Percentiles rank a stretch among this genome's conserved stretches.
Conservation (phyloP, 30 jellyfish, hydroid and myxozoan species). For the Hydractinia echinata region DNA sequence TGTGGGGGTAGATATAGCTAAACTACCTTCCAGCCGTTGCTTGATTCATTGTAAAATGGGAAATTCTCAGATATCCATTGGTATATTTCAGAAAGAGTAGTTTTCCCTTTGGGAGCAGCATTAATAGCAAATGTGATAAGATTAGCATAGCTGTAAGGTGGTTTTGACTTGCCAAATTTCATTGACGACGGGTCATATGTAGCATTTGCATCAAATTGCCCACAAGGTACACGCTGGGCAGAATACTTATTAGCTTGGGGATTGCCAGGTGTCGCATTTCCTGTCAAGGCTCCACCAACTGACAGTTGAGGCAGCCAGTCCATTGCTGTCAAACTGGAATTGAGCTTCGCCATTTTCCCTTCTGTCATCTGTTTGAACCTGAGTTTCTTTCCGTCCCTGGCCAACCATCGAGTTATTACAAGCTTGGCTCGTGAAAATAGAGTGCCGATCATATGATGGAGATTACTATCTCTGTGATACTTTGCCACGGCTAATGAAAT, state of each 20-base stretch:
- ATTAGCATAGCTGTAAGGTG: slow-evolving; percentile 96
- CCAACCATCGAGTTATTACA: no score
- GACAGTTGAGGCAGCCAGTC: slow-evolving; percentile 98
- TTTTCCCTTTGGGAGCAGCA: slow-evolving; percentile 57
- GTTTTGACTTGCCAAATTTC: slow-evolving; percentile 75
- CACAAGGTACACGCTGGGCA: slow-evolving; percentile 79
- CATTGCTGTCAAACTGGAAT: slow-evolving; percentile 96
- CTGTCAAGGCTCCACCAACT: slow-evolving; percentile 88
- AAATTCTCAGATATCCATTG: slow-evolving; percentile 92
- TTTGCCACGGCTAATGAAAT: no score
- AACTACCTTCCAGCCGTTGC: slow-evolving; percentile 96
- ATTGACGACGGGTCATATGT: slow-evolving; percentile 71
- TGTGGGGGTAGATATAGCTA: no score
- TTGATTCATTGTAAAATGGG: slow-evolving; percentile 84
- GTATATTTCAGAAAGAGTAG: slow-evolving; percentile 86
- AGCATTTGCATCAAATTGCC: slow-evolving; percentile 84
- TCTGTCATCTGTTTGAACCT: no score
- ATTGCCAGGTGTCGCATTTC: slow-evolving; percentile 29
- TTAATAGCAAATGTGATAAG: slow-evolving; percentile 88
- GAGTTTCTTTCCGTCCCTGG: no score
- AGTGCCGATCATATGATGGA: no score
- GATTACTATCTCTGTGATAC: no score
- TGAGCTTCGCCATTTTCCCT: slow-evolving; percentile 81
- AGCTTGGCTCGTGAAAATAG: no score
- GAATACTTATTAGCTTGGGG: slow-evolving; percentile 66